Percentiles rank a stretch among this genome's conserved stretches.
Evolutionary conservation across 2,797 vertebrate genomes (phyloP).

Genomic region (Sus cebifrons): DNA sequence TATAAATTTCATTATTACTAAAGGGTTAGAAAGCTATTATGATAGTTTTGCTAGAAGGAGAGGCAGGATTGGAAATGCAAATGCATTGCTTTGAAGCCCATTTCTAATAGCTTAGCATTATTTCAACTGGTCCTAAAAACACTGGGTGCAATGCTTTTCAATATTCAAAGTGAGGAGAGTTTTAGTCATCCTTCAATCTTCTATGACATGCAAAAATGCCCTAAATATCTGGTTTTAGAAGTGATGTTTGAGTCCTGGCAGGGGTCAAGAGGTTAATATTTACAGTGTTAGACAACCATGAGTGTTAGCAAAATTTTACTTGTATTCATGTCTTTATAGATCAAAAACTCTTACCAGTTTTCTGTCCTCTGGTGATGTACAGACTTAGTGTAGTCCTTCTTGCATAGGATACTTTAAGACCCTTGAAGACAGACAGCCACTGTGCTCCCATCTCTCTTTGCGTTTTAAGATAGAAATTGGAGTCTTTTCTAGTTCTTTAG

Average conservation of each 20-base stretch:
- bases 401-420: background rate
- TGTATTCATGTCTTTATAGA: background rate
- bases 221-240: slow-evolving; percentile 26
- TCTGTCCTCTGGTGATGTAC: background rate
- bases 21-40: slow-evolving; percentile 8
- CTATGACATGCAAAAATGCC: background rate
- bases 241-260: background rate
- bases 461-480: background rate
- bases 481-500: background rate
- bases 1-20: slow-evolving; percentile 39
- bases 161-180: background rate
- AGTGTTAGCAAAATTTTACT: background rate
- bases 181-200: background rate
- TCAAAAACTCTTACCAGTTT: background rate
- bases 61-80: background rate
- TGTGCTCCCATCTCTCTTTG: background rate
- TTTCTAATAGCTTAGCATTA: slow-evolving; percentile 18
- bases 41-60: slow-evolving; percentile 28
- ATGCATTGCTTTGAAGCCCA: background rate
- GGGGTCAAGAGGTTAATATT: background rate
- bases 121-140: slow-evolving; percentile 63
- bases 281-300: background rate
- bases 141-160: background rate
- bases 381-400: background rate
- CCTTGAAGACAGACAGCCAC: background rate